Evolutionary conservation across 2,797 vertebrate species (phyloP).

Genomic region (Capromys pilorides): DNA sequence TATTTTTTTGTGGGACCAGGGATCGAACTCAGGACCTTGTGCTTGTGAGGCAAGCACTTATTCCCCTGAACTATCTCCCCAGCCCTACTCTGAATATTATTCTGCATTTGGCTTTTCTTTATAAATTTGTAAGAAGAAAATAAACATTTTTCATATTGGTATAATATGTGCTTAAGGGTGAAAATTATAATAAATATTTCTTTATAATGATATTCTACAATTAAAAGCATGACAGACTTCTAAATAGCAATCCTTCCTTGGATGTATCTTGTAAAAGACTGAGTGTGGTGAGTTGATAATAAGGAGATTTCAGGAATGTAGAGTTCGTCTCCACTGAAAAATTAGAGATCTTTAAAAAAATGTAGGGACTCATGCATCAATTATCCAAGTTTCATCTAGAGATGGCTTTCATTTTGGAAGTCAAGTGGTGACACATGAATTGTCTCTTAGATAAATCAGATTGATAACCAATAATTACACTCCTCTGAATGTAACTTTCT

Average conservation of each 20-base stretch:
- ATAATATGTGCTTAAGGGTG: conserved; percentile 39
- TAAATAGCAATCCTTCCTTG: neutral
- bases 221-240: neutral
- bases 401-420: conserved; percentile 35
- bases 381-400: conserved; percentile 55
- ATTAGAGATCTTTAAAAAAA: neutral
- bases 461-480: conserved; percentile 68
- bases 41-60: no score
- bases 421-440: conserved; percentile 40
- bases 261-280: neutral
- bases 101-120: conserved; percentile 32
- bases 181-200: conserved; percentile 51
- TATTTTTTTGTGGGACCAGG: no score
- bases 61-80: no score
- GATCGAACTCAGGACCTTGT: no score
- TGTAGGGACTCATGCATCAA: neutral
- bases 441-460: conserved; percentile 68
- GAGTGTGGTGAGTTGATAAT: neutral
- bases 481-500: conserved; percentile 58
- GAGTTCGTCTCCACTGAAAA: neutral
- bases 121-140: conserved; percentile 55
- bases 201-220: conserved; percentile 41
- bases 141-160: conserved; percentile 52
- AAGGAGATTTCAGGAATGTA: neutral
- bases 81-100: neutral